A percentile compares a stretch with the other conserved stretches of the same genome.
These are phyloP conservation scores for Coelogynopora nodosa DNA, from an alignment of 2,888 invertebrate species.

Conservation along the genomic window DNA sequence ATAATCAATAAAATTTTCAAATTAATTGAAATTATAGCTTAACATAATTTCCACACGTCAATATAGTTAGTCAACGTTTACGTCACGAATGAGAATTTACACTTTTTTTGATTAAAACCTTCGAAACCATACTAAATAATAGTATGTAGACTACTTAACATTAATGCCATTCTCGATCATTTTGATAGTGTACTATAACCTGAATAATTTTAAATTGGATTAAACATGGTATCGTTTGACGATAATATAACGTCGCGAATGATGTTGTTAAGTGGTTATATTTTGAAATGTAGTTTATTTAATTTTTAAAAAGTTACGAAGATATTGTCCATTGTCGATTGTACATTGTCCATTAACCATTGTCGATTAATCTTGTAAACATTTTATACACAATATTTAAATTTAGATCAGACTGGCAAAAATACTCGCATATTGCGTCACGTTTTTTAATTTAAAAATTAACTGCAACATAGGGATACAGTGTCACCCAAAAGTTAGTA, in stretches of 20 bases:
- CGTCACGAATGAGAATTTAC: too few species aligned
- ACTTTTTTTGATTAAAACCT: too few species aligned
- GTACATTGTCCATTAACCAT: background rate
- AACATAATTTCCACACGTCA: too few species aligned
- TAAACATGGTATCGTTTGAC: too few species aligned
- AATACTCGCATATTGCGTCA: background rate
- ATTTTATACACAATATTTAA: background rate
- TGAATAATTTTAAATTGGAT: too few species aligned
- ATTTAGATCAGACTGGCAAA: background rate
- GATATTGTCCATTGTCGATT: background rate
- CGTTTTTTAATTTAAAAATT: background rate
- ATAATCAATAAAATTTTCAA: too few species aligned
- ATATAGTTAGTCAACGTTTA: too few species aligned
- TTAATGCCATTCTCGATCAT: too few species aligned
- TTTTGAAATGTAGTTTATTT: background rate
- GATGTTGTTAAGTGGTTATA: background rate
- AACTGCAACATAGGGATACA: background rate
- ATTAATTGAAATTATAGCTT: too few species aligned
- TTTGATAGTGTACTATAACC: too few species aligned
- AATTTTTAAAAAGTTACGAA: background rate
- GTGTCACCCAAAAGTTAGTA: background rate
- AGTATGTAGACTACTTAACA: too few species aligned
- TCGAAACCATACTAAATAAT: too few species aligned
- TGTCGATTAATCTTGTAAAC: background rate
- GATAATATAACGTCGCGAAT: background rate